These are phyloP conservation scores for Antechinus stuartii DNA, from an alignment of 2,113 vertebrate genomes.

Conservation along the genomic window DNA sequence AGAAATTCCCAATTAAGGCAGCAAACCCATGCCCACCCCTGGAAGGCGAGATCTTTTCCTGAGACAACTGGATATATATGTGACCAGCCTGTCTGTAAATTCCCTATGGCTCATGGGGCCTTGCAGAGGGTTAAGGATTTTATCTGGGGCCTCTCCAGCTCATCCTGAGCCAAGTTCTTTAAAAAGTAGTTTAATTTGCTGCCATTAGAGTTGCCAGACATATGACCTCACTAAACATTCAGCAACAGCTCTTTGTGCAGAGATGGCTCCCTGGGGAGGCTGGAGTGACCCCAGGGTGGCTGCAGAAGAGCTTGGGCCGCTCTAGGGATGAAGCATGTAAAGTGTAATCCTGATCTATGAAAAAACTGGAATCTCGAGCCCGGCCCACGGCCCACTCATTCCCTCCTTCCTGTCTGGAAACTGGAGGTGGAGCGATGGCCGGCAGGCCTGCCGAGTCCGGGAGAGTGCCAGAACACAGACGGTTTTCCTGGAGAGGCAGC, in stretches of 20 bases:
- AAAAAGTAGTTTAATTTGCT: slow-evolving; percentile 82
- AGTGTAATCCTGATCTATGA: slow-evolving; percentile 83
- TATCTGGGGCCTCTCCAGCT: slow-evolving; percentile 71
- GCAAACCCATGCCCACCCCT: background rate
- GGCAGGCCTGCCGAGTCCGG: slow-evolving; percentile 66
- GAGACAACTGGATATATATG: background rate
- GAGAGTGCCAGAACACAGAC: slow-evolving; percentile 48
- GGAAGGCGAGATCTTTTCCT: background rate
- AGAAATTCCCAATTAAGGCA: background rate
- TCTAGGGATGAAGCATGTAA: slow-evolving; percentile 84
- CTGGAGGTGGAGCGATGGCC: slow-evolving; percentile 65
- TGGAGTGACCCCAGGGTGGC: slow-evolving; percentile 51
- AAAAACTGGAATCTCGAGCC: slow-evolving; percentile 86
- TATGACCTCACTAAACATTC: slow-evolving; percentile 82
- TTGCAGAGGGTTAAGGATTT: slow-evolving; percentile 79
- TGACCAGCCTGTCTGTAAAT: background rate
- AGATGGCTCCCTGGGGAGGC: slow-evolving; percentile 73
- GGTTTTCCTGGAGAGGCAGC: slow-evolving; percentile 57
- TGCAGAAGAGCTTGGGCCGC: slow-evolving; percentile 75
- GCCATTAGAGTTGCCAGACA: slow-evolving; percentile 79
- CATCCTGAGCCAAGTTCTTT: slow-evolving; percentile 73
- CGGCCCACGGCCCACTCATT: slow-evolving; percentile 75
- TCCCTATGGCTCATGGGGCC: background rate
- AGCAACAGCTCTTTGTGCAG: slow-evolving; percentile 78
- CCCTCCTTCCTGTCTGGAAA: slow-evolving; percentile 88